Conservation (phyloP, 2,797 vertebrate species). For the Vultur gryphus region DNA sequence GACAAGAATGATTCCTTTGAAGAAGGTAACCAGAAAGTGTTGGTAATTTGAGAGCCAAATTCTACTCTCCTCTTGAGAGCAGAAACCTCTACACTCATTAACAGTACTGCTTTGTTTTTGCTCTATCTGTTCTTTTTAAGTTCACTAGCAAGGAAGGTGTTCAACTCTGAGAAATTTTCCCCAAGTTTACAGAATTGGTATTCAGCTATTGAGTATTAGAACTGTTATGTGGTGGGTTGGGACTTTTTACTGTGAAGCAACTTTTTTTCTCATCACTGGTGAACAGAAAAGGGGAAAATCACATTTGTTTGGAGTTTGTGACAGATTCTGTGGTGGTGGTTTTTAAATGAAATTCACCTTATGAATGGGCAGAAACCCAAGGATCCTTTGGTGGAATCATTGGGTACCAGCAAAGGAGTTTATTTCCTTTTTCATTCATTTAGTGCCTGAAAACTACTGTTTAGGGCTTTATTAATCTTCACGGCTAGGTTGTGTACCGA, state of each 20-base stretch:
- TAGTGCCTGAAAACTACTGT: neutral
- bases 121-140: neutral
- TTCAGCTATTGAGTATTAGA: neutral
- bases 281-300: neutral
- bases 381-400: neutral
- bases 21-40: neutral
- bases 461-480: neutral
- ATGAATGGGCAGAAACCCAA: neutral
- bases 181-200: neutral
- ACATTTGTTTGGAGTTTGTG: neutral
- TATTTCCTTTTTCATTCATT: neutral
- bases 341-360: neutral
- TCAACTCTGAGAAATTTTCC: neutral
- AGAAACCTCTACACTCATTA: neutral
- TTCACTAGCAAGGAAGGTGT: neutral
- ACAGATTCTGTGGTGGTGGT: neutral
- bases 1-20: slow-evolving; percentile 10
- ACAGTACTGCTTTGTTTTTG: neutral
- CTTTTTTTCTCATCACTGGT: neutral
- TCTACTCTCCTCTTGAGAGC: neutral
- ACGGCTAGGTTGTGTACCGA: neutral
- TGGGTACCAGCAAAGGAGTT: neutral
- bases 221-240: neutral
- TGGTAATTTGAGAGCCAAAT: neutral
- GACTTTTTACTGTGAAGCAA: neutral